phyloP scores from a whole-genome alignment of 1,140 invertebrate genomes.

The Pollicipes pollicipes region DNA sequence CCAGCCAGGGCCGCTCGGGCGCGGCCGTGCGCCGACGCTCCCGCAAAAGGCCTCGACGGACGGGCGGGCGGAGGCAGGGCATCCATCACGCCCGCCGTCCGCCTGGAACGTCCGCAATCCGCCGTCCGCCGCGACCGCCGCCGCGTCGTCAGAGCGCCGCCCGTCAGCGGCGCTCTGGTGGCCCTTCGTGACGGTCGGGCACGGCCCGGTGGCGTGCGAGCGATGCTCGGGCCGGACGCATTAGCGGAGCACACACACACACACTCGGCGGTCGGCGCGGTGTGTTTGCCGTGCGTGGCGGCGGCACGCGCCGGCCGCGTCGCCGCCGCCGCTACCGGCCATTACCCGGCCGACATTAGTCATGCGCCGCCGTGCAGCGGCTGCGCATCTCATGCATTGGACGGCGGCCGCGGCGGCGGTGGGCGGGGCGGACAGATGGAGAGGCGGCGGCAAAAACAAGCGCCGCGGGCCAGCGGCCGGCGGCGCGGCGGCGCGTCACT shows the following conservation, averaged over 20 bases:
- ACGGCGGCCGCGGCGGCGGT: too few relatives aligned
- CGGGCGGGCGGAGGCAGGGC: too few relatives aligned
- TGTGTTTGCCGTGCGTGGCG: not conserved
- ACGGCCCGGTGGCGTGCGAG: not conserved
- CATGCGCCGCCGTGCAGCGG: not conserved
- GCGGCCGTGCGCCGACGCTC: too few relatives aligned
- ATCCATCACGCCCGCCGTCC: too few relatives aligned
- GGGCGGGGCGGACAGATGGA: not conserved
- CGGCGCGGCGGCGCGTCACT: not conserved
- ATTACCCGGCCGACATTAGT: not conserved
- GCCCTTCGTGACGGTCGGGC: not conserved
- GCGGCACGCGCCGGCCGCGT: not conserved
- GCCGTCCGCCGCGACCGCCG: too few relatives aligned
- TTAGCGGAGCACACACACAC: not conserved
- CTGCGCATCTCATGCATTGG: not conserved
- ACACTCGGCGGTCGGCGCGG: too few relatives aligned
- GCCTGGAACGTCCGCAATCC: too few relatives aligned
- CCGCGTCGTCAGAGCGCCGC: too few relatives aligned
- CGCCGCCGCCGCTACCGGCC: not conserved
- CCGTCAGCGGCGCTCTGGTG: too few relatives aligned
- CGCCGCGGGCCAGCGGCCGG: too few relatives aligned
- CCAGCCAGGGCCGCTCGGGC: too few relatives aligned
- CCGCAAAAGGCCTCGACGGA: too few relatives aligned
- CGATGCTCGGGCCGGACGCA: not conserved
- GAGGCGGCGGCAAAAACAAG: not conserved